Conservation (phyloP, 30 jellyfish, hydroid and myxozoan genomes). For the Clytia hemisphaerica region DNA sequence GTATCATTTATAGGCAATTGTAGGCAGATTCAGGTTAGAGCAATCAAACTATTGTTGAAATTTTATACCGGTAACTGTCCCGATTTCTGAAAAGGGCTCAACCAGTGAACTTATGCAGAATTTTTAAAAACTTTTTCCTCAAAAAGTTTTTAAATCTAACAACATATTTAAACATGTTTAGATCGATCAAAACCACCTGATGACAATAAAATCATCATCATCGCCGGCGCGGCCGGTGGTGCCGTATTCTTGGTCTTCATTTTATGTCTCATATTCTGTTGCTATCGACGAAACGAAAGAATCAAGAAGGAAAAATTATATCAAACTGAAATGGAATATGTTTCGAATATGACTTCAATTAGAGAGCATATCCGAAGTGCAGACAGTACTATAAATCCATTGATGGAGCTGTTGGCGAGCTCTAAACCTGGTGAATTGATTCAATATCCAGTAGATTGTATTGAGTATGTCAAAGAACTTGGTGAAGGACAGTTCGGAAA, state of each 20-base stretch:
- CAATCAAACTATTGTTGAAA: too few relatives aligned
- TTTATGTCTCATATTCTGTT: background rate
- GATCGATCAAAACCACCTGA: too few relatives aligned
- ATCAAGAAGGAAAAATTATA: background rate
- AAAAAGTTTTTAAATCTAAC: too few relatives aligned
- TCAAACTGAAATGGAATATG: background rate
- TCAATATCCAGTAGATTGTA: constrained; percentile 83
- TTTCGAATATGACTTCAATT: constrained; percentile 47
- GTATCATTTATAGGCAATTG: too few relatives aligned
- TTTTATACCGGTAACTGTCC: too few relatives aligned
- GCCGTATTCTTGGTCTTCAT: background rate
- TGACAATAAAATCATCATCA: too few relatives aligned
- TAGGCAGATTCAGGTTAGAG: too few relatives aligned
- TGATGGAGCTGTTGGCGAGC: constrained; percentile 50
- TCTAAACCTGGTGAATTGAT: constrained; percentile 51
- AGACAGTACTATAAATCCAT: constrained; percentile 45
- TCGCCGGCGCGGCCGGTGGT: background rate
- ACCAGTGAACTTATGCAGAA: too few relatives aligned
- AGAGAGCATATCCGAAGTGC: constrained; percentile 77
- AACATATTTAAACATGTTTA: too few relatives aligned
- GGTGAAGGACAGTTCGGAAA: constrained; percentile 98
- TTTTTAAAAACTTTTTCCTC: too few relatives aligned
- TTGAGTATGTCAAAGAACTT: constrained; percentile 83
- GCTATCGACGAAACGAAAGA: background rate
- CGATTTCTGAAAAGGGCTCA: too few relatives aligned